Evolutionary conservation across 2,113 vertebrate genomes (phyloP).

Genomic region (Chloropsis hardwickii): DNA sequence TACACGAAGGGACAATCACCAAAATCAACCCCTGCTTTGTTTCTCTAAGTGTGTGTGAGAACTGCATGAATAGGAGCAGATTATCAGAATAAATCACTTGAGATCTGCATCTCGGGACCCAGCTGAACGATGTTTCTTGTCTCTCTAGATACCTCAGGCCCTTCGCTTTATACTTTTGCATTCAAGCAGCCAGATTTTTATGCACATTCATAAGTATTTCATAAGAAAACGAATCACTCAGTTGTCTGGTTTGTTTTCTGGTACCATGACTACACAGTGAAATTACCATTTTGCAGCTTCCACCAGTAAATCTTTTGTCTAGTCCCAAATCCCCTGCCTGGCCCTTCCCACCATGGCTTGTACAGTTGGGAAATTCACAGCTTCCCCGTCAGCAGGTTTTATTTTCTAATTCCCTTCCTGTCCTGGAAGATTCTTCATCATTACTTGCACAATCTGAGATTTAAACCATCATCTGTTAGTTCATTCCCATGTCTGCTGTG

Average conservation of each 20-base stretch:
- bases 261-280: background rate
- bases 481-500: background rate
- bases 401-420: slow-evolving; percentile 1
- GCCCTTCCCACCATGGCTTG: background rate
- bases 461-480: background rate
- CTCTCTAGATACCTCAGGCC: background rate
- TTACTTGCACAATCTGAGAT: background rate
- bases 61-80: background rate
- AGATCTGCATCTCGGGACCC: background rate
- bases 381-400: background rate
- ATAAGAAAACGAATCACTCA: background rate
- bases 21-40: background rate
- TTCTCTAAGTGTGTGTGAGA: background rate
- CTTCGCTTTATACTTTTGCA: background rate
- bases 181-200: background rate
- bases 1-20: background rate
- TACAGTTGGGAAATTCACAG: background rate
- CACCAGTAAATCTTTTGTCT: background rate
- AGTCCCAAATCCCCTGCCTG: background rate
- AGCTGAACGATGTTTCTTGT: background rate
- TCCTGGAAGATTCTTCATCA: background rate
- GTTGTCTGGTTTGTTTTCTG: background rate
- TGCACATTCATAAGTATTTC: background rate
- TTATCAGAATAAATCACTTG: background rate
- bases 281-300: background rate